phyloP scores from a whole-genome alignment of 2,888 invertebrate species.

The Tanytarsus gracilentus region DNA sequence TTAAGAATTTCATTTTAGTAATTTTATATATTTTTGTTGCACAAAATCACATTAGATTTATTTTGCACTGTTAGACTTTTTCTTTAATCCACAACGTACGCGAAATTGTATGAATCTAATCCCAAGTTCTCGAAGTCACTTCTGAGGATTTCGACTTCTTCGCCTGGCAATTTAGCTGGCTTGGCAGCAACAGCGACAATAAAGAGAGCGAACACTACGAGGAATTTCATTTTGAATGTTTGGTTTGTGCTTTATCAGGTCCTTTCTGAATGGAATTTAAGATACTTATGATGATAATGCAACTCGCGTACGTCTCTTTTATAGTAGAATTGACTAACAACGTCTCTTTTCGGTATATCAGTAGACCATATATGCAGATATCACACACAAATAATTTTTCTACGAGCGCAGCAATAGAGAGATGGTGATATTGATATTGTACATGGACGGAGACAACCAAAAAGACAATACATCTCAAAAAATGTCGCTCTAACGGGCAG shows the following conservation, averaged over 20 bases:
- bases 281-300: slow-evolving; percentile 25
- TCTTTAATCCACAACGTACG: slow-evolving; percentile 37
- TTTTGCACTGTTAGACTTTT: background rate
- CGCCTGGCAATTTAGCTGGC: slow-evolving; percentile 33
- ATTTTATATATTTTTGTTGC: background rate
- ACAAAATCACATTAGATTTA: background rate
- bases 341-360: background rate
- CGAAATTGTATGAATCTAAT: slow-evolving; percentile 47
- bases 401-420: no score
- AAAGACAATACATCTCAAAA: slow-evolving; percentile 15
- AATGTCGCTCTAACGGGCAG: no score
- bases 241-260: slow-evolving; percentile 30
- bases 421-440: no score
- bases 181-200: slow-evolving; percentile 37
- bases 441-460: background rate
- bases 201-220: slow-evolving; percentile 37
- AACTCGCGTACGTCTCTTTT: slow-evolving; percentile 10
- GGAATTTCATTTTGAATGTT: slow-evolving; percentile 38
- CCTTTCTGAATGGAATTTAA: slow-evolving; percentile 15
- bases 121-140: slow-evolving; percentile 47
- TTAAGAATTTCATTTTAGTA: background rate
- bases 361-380: slow-evolving; percentile 10
- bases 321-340: slow-evolving; percentile 8
- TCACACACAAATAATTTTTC: slow-evolving; percentile 7
- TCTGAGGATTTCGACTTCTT: slow-evolving; percentile 14